Conservation (phyloP, 2,888 invertebrate genomes). For the Encarsia formosa region DNA sequence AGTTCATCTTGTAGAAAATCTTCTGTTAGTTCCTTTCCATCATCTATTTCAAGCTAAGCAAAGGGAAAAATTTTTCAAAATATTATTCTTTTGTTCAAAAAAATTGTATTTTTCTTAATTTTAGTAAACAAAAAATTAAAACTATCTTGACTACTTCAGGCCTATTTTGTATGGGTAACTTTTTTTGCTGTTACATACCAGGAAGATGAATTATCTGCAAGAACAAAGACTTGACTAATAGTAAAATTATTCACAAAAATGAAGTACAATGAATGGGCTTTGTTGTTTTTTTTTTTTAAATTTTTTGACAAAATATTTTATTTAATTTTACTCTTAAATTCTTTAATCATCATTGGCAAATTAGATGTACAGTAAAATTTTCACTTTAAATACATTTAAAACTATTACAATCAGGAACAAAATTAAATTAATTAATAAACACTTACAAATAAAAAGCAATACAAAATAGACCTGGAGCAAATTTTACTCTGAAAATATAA, state of each 20-base stretch:
- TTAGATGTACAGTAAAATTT: conserved; percentile 45
- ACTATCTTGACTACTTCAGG: conserved; percentile 33
- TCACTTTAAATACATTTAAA: conserved; percentile 30
- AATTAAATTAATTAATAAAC: conserved; percentile 26
- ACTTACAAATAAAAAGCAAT: conserved; percentile 31
- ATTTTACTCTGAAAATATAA: conserved; percentile 4
- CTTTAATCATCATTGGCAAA: conserved; percentile 38
- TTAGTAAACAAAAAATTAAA: conserved; percentile 5
- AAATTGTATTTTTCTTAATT: conserved; percentile 1
- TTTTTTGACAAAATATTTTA: conserved; percentile 38
- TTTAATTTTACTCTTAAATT: conserved; percentile 43
- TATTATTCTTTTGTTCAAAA: conserved; percentile 15
- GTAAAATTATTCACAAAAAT: conserved; percentile 21
- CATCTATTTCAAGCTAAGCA: conserved; percentile 83
- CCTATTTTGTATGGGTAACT: conserved; percentile 45
- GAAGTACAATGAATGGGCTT: not conserved
- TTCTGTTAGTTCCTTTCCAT: conserved; percentile 84
- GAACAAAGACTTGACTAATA: conserved; percentile 10
- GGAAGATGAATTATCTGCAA: conserved; percentile 26
- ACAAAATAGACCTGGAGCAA: conserved; percentile 49
- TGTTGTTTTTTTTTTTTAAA: not conserved
- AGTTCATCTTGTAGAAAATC: conserved; percentile 88
- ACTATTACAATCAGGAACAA: conserved; percentile 23
- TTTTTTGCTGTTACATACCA: conserved; percentile 39
- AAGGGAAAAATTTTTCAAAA: conserved; percentile 20